Evolutionary conservation across 2,113 vertebrate species (phyloP).

Genomic region (Propithecus coquereli): DNA sequence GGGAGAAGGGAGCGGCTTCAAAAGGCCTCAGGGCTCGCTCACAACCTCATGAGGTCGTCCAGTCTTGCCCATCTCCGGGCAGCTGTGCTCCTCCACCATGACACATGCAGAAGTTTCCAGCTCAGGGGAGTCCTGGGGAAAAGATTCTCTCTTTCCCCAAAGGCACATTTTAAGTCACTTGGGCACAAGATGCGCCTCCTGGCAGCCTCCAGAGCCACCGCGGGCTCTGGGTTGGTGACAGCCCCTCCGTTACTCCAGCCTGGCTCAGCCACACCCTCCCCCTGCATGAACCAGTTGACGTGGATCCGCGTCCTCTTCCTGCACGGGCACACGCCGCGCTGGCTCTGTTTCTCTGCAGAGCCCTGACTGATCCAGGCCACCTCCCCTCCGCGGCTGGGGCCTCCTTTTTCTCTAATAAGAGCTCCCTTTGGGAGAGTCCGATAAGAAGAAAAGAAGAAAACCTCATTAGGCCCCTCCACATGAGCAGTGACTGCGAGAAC

Average conservation of each 20-base stretch:
- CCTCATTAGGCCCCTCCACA: constrained; percentile 69
- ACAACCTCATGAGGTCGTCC: rapidly evolving
- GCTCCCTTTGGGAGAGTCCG: constrained; percentile 16
- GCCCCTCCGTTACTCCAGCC: too few species aligned
- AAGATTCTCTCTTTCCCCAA: not conserved
- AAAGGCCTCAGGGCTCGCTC: not conserved
- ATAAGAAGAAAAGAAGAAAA: constrained; percentile 32
- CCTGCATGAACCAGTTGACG: not conserved
- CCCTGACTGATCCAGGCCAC: not conserved
- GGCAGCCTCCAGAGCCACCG: not conserved
- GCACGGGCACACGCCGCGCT: rapidly evolving
- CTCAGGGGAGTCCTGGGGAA: not conserved
- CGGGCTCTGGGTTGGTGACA: too few species aligned
- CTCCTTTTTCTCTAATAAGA: constrained; percentile 11
- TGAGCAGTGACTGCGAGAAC: constrained; percentile 57
- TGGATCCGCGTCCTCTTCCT: too few species aligned
- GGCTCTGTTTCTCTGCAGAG: not conserved
- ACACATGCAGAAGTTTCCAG: not conserved
- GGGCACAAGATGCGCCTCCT: rapidly evolving
- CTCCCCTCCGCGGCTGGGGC: not conserved
- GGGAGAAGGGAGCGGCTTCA: not conserved
- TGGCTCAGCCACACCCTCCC: rapidly evolving
- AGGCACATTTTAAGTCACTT: too few species aligned
- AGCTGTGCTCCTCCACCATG: rapidly evolving
- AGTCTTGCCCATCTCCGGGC: not conserved